These are phyloP conservation scores for Otis tarda DNA, from an alignment of 2,113 vertebrate species.

Conservation along the genomic window DNA sequence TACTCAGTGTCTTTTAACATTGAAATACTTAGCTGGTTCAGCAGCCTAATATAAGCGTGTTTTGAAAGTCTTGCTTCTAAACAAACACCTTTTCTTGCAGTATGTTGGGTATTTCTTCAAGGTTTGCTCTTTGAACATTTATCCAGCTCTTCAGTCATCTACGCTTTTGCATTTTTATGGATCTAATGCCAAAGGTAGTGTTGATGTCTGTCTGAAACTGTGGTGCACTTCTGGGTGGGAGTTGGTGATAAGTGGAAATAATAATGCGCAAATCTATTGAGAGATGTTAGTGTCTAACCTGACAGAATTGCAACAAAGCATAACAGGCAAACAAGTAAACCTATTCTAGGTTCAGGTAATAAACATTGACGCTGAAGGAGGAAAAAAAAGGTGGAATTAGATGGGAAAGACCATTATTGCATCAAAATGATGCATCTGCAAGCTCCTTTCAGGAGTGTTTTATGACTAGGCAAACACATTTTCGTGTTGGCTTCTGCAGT, in stretches of 20 bases:
- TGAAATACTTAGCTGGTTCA: neutral
- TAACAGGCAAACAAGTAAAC: constrained; percentile 47
- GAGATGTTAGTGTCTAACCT: constrained; percentile 38
- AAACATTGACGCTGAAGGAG: constrained; percentile 67
- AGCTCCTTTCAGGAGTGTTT: constrained; percentile 78
- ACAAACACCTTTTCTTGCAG: neutral
- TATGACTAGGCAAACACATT: constrained; percentile 76
- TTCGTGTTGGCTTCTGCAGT: constrained; percentile 74
- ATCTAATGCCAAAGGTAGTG: neutral
- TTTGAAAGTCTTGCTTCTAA: neutral
- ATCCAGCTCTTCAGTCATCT: neutral
- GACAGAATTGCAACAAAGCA: constrained; percentile 41
- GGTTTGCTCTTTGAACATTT: neutral
- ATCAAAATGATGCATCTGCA: constrained; percentile 78
- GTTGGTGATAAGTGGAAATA: constrained; percentile 14
- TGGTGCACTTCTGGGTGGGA: neutral
- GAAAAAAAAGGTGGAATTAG: constrained; percentile 68
- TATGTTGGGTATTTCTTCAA: neutral
- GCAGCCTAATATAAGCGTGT: neutral
- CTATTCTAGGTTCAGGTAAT: constrained; percentile 69
- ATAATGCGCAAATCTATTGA: constrained; percentile 27
- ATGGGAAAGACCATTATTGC: constrained; percentile 76
- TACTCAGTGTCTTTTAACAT: neutral
- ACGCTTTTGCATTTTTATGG: neutral
- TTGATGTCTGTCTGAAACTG: neutral